phyloP scores from a whole-genome alignment of 2,797 vertebrate species.

The Siniperca obscura region DNA sequence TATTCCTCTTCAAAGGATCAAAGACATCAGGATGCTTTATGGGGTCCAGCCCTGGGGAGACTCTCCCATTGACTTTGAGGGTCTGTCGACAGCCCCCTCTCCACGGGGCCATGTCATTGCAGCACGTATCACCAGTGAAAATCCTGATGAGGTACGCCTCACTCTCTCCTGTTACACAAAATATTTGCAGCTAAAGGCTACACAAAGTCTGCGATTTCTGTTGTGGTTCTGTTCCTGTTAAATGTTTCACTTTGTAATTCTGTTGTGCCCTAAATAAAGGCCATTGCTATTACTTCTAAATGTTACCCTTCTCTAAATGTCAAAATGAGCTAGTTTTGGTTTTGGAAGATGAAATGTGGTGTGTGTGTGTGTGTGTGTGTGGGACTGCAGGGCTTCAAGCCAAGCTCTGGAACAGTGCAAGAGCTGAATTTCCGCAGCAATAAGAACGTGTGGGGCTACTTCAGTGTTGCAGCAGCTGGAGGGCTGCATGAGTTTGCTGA shows the following conservation, averaged over 20 bases:
- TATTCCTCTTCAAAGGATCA: slow-evolving; percentile 94
- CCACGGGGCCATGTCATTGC: slow-evolving; percentile 97
- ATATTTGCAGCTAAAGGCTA: not conserved
- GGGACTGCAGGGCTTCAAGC: slow-evolving; percentile 94
- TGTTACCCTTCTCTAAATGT: not conserved
- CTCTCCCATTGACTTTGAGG: slow-evolving; percentile 93
- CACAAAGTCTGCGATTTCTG: not conserved
- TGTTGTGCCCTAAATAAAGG: not conserved
- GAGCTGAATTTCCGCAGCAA: slow-evolving; percentile 99
- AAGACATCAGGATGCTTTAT: slow-evolving; percentile 87
- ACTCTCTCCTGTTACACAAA: not conserved
- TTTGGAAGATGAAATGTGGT: slow-evolving; percentile 4
- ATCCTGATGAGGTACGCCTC: slow-evolving; percentile 94
- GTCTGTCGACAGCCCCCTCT: slow-evolving; percentile 90
- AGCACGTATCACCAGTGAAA: slow-evolving; percentile 99
- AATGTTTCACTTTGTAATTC: not conserved
- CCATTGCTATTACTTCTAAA: not conserved
- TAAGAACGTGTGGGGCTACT: slow-evolving; percentile 99
- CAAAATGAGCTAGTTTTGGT: not conserved
- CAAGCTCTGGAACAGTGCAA: slow-evolving; percentile 98
- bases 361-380: slow-evolving; percentile 6
- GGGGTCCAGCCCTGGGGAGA: slow-evolving; percentile 93
- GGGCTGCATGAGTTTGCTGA: slow-evolving; percentile 98
- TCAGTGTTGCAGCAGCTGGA: slow-evolving; percentile 98
- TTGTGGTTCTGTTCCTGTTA: not conserved